These are phyloP conservation scores for Sepiola atlantica DNA, from an alignment of 2,888 invertebrate genomes.

Conservation along the genomic window DNA sequence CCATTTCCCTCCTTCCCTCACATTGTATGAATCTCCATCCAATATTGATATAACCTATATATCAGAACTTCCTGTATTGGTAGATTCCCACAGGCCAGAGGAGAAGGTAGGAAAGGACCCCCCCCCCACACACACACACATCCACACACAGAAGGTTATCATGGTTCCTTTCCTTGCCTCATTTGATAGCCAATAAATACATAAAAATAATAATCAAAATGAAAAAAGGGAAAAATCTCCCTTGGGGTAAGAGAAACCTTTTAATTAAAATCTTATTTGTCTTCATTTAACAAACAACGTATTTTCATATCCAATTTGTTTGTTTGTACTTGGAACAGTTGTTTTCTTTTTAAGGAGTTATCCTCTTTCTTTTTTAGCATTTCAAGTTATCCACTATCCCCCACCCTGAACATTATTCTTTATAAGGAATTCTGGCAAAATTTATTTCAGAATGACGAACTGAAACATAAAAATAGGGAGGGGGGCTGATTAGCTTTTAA, in stretches of 20 bases:
- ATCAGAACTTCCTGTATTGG: neutral
- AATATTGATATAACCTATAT: constrained; percentile 32
- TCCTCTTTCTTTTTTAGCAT: neutral
- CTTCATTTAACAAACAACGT: neutral
- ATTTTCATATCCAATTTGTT: constrained; percentile 32
- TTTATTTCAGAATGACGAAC: neutral
- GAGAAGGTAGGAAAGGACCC: neutral
- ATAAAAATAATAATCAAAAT: neutral
- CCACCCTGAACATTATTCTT: neutral
- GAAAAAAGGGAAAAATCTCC: neutral
- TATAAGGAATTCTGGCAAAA: neutral
- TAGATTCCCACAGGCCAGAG: constrained; percentile 1
- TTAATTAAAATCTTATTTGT: constrained; percentile 10
- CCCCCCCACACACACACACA: neutral
- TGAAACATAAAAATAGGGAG: neutral
- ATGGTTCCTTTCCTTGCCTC: neutral
- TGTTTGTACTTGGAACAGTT: neutral
- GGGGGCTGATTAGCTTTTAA: neutral
- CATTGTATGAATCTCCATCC: constrained; percentile 2
- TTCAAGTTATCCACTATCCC: neutral
- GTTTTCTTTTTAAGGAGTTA: neutral
- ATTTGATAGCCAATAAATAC: neutral
- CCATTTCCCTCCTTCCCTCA: neutral
- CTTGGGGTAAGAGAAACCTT: neutral
- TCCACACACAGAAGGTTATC: neutral